These are phyloP conservation scores for Euglossa dilemma DNA, from an alignment of 1,140 invertebrate genomes.

Conservation along the genomic window DNA sequence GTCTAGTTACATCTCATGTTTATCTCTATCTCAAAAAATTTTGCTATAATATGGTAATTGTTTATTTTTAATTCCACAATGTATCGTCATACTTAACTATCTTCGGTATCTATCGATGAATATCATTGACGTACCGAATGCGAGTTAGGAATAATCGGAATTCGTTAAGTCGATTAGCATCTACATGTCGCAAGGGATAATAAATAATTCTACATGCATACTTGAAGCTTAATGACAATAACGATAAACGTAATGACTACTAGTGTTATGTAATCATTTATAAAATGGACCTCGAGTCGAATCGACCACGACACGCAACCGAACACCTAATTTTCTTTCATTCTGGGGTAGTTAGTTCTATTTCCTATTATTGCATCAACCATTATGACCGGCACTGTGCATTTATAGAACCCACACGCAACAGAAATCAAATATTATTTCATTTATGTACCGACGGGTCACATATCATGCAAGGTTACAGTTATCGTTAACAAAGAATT, in stretches of 20 bases:
- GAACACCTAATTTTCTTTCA: conserved; percentile 46
- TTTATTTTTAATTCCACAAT: no score
- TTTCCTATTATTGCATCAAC: conserved; percentile 45
- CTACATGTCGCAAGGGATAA: neutral
- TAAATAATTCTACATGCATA: neutral
- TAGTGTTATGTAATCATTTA: conserved; percentile 30
- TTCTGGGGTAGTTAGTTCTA: conserved; percentile 45
- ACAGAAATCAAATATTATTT: neutral
- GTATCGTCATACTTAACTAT: no score
- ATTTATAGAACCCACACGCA: neutral
- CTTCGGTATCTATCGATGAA: no score
- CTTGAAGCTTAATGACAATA: neutral
- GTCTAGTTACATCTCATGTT: no score
- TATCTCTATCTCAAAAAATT: no score
- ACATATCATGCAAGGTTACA: neutral
- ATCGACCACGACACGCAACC: conserved; percentile 33
- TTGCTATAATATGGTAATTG: no score
- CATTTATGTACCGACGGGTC: neutral
- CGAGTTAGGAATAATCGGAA: neutral
- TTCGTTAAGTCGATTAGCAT: no score
- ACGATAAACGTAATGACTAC: neutral
- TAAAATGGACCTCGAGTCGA: conserved; percentile 30
- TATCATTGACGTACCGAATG: no score
- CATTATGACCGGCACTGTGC: neutral
- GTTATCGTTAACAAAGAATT: neutral